phyloP scores from a whole-genome alignment of 2,113 vertebrate species.

The Stercorarius parasiticus region DNA sequence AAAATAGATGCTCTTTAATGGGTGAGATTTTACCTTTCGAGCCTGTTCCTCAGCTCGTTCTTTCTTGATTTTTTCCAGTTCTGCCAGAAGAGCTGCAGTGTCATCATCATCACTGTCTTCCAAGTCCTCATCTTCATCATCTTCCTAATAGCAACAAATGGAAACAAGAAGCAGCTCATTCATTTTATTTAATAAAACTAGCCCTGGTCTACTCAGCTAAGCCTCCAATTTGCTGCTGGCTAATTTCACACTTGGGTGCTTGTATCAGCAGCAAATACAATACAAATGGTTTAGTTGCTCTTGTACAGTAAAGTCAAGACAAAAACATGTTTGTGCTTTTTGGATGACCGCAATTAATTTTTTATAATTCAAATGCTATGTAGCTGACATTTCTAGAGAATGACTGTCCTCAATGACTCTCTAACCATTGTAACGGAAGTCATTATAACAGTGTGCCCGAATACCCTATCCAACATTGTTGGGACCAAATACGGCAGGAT shows the following conservation, averaged over 20 bases:
- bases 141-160: slow-evolving; percentile 62
- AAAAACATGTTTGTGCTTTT: not conserved
- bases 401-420: not conserved
- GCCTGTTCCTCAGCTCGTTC: slow-evolving; percentile 96
- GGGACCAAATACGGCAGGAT: not conserved
- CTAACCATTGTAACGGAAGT: not conserved
- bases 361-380: not conserved
- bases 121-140: slow-evolving; percentile 86
- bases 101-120: slow-evolving; percentile 95
- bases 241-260: not conserved
- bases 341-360: not conserved
- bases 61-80: slow-evolving; percentile 97
- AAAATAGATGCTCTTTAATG: not conserved
- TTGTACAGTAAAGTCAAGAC: not conserved
- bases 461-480: not conserved
- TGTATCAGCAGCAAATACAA: not conserved
- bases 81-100: slow-evolving; percentile 93
- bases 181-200: not conserved
- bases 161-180: not conserved
- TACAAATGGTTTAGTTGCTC: not conserved
- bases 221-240: not conserved
- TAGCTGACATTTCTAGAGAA: not conserved
- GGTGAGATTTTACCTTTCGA: slow-evolving; percentile 82
- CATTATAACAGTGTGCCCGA: not conserved
- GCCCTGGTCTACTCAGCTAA: not conserved